Base-by-base conservation (phyloP, 2,113 vertebrate species). In the Etia nguti region DNA sequence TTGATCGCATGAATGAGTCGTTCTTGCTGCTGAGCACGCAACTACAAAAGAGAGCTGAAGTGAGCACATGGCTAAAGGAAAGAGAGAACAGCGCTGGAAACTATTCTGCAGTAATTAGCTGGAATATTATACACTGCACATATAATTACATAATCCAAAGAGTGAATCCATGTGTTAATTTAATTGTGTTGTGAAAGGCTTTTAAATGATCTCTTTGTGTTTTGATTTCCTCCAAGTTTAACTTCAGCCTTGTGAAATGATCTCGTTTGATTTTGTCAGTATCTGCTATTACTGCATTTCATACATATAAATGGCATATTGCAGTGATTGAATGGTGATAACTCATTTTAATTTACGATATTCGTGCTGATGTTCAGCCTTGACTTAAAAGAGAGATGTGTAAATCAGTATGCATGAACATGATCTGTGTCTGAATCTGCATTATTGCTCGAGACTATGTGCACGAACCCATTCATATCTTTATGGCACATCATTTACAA, bases 1-100 rank as follows among this genome's bases (percentile, higher is more conserved):
- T 97, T 80, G 96, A 96, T 88, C 70, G 73, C 50, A 88, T 97
- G 87, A 96, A 96, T 50, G 95, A 97, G 54, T 94, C 91, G 11
- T 97, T 97, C 89, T 87, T 96, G 86, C 93, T 96, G 84, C 87
- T 97, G 24, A 96, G 94, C 29, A 34, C 92, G 65, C 90, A 95
- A 56, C 92, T 95, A 1, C 91, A 96, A 87, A 82, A 86, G 18
- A 83, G 88, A 75, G 70, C 87, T 41, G 89, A 93, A 56, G 80
- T 60, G 57, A 92, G 46, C 81, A 86, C 56, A 54, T 54, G 22
- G 60, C 83, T 82, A 8, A 89, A 86, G 13, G 87, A 89, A 41
- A 82, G 77, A 62, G 88, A 73, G 43, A 56, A 13, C n/a, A 87
- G 90, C 41, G 79, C 79, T 48, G 86, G 82, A 59, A 90, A 87